phyloP scores from a whole-genome alignment of 2,888 invertebrate species.

The Aspidapion aeneum region DNA sequence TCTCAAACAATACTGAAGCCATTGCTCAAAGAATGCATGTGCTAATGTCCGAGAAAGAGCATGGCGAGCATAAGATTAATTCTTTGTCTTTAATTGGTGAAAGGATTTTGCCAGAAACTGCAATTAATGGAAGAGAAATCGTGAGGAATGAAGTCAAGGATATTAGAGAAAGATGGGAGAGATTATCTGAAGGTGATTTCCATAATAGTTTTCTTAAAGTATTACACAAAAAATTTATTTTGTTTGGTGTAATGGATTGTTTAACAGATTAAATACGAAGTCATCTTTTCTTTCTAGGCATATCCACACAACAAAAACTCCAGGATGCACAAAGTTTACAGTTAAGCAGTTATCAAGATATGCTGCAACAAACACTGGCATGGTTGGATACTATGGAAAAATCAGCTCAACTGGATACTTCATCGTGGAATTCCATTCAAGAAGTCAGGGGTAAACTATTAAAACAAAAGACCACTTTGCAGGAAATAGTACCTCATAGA shows the following conservation, averaged over 20 bases:
- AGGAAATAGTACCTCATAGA: slow-evolving; percentile 89
- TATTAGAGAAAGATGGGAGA: slow-evolving; percentile 85
- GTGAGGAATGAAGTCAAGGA: slow-evolving; percentile 81
- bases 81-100: slow-evolving; percentile 77
- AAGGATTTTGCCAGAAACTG: slow-evolving; percentile 88
- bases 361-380: slow-evolving; percentile 73
- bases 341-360: slow-evolving; percentile 82
- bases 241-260: no score
- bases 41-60: slow-evolving; percentile 75
- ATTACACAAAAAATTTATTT: not conserved
- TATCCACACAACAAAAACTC: slow-evolving; percentile 79
- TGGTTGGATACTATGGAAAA: slow-evolving; percentile 88
- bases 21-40: slow-evolving; percentile 68
- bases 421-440: slow-evolving; percentile 73
- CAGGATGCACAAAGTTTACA: slow-evolving; percentile 81
- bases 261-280: no score
- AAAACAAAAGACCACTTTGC: slow-evolving; percentile 81
- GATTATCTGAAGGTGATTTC: slow-evolving; percentile 68
- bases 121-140: slow-evolving; percentile 84
- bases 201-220: not conserved
- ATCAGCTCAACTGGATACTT: slow-evolving; percentile 66
- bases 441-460: slow-evolving; percentile 81
- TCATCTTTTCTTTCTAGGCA: no score
- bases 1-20: slow-evolving; percentile 58
- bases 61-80: slow-evolving; percentile 75